A percentile compares a stretch with the other conserved stretches of the same genome.
Evolutionary conservation across 2,113 vertebrate genomes (phyloP).

Genomic region (Pyxicephalus adspersus): DNA sequence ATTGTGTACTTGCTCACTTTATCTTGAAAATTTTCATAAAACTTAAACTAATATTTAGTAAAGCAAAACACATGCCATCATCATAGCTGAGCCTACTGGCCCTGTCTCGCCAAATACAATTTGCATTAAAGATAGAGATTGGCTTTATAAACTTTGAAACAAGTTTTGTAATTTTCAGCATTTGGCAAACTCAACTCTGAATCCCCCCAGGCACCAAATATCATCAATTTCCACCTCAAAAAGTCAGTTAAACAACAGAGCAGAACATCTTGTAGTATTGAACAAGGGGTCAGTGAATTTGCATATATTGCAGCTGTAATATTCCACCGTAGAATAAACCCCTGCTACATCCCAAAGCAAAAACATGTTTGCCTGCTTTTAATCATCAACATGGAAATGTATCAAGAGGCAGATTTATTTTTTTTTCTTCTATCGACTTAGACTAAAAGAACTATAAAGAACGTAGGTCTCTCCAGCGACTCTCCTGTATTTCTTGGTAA

Average conservation of each 20-base stretch:
- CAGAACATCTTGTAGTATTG: not conserved
- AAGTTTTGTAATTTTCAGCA: too few species aligned
- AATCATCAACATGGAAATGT: not conserved
- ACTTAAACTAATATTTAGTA: too few species aligned
- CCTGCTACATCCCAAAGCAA: not conserved
- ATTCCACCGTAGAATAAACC: not conserved
- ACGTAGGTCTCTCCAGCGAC: slow-evolving; percentile 15
- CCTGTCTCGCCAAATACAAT: too few species aligned
- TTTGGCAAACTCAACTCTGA: too few species aligned
- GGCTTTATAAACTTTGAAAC: too few species aligned
- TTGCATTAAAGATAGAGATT: too few species aligned
- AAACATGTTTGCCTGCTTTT: not conserved
- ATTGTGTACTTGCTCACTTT: too few species aligned
- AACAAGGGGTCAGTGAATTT: not conserved
- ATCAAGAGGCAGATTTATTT: not conserved
- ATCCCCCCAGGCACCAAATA: too few species aligned
- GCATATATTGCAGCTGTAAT: not conserved
- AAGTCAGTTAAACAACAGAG: not conserved
- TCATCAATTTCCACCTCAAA: not conserved
- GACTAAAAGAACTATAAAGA: slow-evolving; percentile 22
- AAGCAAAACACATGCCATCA: too few species aligned
- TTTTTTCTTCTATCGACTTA: not conserved
- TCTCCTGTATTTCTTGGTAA: not conserved
- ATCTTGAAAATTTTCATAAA: too few species aligned
- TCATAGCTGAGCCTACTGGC: too few species aligned